Base-by-base conservation (phyloP, 2,888 invertebrate genomes). In the Melanostoma mellinum region DNA sequence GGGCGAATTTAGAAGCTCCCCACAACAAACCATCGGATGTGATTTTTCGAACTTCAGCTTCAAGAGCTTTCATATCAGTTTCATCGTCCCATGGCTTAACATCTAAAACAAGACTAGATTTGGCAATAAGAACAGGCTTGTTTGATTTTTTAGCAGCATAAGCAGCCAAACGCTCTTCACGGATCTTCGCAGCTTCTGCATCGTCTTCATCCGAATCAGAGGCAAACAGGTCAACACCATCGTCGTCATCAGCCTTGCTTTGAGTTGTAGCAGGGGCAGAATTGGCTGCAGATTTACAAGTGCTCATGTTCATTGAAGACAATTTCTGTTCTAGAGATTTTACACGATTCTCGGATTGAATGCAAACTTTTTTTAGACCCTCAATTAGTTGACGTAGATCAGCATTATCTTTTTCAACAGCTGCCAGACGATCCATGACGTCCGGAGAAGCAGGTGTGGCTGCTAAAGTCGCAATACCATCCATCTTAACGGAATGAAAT, bases 51-150 rank as follows among this genome's bases (percentile, higher is more conserved):
- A 98, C 97, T 87, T 92, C 92, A 36, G 92, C 91, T 92, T 99
- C 98, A 94, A 99, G 93, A 75, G 92, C 93, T 86, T 93, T 94
- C 95, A 99, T 96, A 88, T 99, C 96, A 44, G 98, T 98, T 91
- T 98, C 97, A 92, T 97, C 97, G 88, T 95, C 95, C 94, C 94
- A 94, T 38, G 98, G 98, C 90, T 99, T 99, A 0, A 98, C 95
- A 92, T 99, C 98, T 86, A 99, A 92, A 86, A 99, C 95, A 61
- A 99, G 95, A 89, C 95, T 97, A 3, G 98, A 98, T 92, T 99
- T 99, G 73, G 99, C 98, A 90, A 99, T 96, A 48, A 98, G 91
- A 4, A 92, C 94, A 35, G 97, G 96, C 92, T 99, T 98, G 91
- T 97, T 97, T 4, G 97, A 93, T 92, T 99, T 99, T 91, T 97